Base-by-base conservation (phyloP, 2,797 vertebrate genomes). In the Premnoplex brunnescens region DNA sequence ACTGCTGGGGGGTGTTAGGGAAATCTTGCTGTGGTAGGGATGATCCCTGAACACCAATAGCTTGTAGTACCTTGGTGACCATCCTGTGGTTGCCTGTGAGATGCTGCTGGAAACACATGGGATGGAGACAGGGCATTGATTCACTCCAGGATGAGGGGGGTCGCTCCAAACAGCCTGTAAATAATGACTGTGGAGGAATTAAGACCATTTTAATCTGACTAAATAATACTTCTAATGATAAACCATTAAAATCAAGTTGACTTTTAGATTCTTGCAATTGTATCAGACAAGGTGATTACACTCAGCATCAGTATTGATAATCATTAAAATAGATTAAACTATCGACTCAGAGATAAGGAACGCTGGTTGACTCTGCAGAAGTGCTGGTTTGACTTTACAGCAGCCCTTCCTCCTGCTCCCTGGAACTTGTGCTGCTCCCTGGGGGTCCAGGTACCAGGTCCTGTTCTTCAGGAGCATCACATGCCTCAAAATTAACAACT, bases 171-270 rank as follows among this genome's bases (percentile, higher is more conserved):
- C 72, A n/a, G 82, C 85, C 88, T 80, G 74, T 58, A 89, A 83
- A 89, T 80, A 43, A 88, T 52, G 72, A 20, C 48, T 77, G 67
- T 1, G 0, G 58, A 49, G 37, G 76, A 93, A 68, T 92, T 85
- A 85, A 94, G 60, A 95, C 79, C 85, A 78, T 54, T 91, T 96
- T 94, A 96, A 95, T 94, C 82, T 4, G 1, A 68, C 78, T 93
- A 94, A 94, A 93, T 93, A 95, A 95, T 91, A 62, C 66, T 32
- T 43, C 78, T 89, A 94, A 95, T 63, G 68, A 94, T 82, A 87
- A 95, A 94, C 58, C 79, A 66, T 91, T 96, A 95, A 94, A 96
- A 95, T 81, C 76, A 48, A 88, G 85, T 75, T 66, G 88, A 44
- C 88, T 92, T 93, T 88, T 68, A 72, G 79, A 78, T 95, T 80